These are phyloP conservation scores for Hyperopisus bebe DNA, from an alignment of 2,113 vertebrate species.

Conservation along the genomic window DNA sequence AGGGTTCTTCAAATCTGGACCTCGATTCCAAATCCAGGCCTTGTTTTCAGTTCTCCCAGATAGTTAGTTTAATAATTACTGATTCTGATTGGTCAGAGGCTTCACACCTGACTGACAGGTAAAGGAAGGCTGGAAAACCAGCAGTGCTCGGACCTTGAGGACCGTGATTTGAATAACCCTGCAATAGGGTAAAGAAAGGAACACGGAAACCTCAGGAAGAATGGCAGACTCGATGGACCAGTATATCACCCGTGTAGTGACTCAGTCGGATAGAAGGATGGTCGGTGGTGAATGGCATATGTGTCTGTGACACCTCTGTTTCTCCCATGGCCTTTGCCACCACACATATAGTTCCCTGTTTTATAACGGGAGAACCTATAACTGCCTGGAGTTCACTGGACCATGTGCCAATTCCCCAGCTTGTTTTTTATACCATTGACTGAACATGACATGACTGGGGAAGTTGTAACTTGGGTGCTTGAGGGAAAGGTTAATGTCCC, in stretches of 20 bases:
- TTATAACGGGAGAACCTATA: neutral
- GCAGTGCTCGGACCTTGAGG: too few relatives aligned
- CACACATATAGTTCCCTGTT: neutral
- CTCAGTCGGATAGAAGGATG: neutral
- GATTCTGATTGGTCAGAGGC: too few relatives aligned
- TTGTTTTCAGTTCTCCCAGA: too few relatives aligned
- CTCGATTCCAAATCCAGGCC: too few relatives aligned
- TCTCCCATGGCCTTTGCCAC: neutral
- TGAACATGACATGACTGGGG: neutral
- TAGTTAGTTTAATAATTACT: too few relatives aligned
- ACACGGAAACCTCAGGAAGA: neutral
- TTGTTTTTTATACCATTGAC: neutral
- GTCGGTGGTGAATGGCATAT: neutral
- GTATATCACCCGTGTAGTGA: neutral
- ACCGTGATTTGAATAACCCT: too few relatives aligned
- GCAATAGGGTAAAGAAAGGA: neutral
- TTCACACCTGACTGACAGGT: too few relatives aligned
- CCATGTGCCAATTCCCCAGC: neutral
- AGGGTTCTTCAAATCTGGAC: too few relatives aligned
- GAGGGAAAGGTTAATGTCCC: neutral
- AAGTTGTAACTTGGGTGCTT: neutral
- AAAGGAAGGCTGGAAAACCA: too few relatives aligned
- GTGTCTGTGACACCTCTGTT: neutral
- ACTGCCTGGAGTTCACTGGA: neutral
- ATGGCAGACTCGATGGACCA: neutral